Evolutionary conservation across 2,113 vertebrate species (phyloP), one percentile per base, ranked within the genome.

Genomic region (Syrrhaptes paradoxus): DNA sequence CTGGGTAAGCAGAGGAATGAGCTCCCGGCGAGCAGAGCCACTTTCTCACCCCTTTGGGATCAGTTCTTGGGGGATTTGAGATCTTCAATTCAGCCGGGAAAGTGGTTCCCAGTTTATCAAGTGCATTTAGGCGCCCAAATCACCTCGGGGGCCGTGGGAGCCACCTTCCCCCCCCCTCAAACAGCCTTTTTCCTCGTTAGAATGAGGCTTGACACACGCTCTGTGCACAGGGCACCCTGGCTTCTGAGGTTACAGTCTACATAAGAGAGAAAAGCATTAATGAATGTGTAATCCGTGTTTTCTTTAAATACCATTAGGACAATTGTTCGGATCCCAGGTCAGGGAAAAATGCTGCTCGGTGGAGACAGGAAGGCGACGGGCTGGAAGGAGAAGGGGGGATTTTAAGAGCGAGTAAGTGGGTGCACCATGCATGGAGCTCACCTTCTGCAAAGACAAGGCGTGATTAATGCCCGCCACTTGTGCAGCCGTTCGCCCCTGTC

Each of bases 231-330:
- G 38, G 45, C 94, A 57, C 76, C 54, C 74, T 57, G 11, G 46
- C 75, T 86, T 71, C 52, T 36, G 85, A 63, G 52, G 43, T 81
- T 85, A 75, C 80, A 45, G 76, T 41, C 66, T 72, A 87, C 90
- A 86, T 90, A 92, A 67, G n/a, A 62, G 79, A 55, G 70, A 61
- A 84, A 85, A 77, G 66, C 91, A 91, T 82, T 91, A 89, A 77
- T 59, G 79, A 90, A 94, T 45, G 68, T 94, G 92, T 93, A 93
- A 96, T 81, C 82, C 92, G 22, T 93, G 92, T 93, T 96, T 94
- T 97, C 94, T 96, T 96, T 94, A 90, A 84, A 92, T 78, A 93
- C 92, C 85, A 93, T 93, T 88, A 94, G 87, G 82, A 92, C 92
- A 92, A 92, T 70, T 83, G 90, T 92, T 82, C 80, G n/a, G 82